Evolutionary conservation across 1,140 invertebrate species (phyloP), one percentile per base, ranked within the genome.

Genomic region (Bactericera cockerelli): DNA sequence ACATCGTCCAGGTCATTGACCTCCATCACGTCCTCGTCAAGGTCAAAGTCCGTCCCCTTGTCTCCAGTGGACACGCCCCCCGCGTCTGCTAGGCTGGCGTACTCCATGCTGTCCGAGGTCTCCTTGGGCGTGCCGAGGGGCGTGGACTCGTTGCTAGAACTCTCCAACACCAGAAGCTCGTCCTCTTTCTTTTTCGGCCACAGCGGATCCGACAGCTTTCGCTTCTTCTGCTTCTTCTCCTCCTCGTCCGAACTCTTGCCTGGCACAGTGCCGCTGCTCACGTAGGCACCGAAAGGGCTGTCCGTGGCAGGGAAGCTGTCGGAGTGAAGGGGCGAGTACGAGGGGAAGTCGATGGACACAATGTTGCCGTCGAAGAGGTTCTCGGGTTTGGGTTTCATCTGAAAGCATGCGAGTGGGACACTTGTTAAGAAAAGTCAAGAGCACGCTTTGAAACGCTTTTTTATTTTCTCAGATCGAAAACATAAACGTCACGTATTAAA

Each of bases 81-180:
- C 2, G 78, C 0, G 55, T 82, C 81, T 0, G 74, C 72, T 58
- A 82, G 67, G 19, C 72, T 78, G 1, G 79, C 77, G n/a, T 82
- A 69, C 64, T 84, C 81, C 25, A 82, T 63, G 64, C 81, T 79
- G 21, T 61, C 60, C 16, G 11, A 13, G 39, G 36, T 49, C 49
- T 24, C 42, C 26, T 53, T 77, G 63, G 72, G 80, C 66, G 71
- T 80, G 61, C 71, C 82, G 62, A 68, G 70, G 63, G 73, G 81
- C 62, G 70, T 83, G 55, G 75, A 82, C 71, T 81, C 78, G 6
- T 80, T 80, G 61, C 82, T 84, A 1, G 81, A 83, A 2, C 79
- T 79, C 56, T 83, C 81, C 19, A 78, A 31, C n/a, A 49, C n/a
- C 4, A 49, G n/a, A n/a, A n/a, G n/a, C n/a, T n/a, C n/a, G n/a